Evolutionary conservation across 2,797 vertebrate species (phyloP), one percentile per base, ranked within the genome.

Genomic region (Orientallactaga sibirica): DNA sequence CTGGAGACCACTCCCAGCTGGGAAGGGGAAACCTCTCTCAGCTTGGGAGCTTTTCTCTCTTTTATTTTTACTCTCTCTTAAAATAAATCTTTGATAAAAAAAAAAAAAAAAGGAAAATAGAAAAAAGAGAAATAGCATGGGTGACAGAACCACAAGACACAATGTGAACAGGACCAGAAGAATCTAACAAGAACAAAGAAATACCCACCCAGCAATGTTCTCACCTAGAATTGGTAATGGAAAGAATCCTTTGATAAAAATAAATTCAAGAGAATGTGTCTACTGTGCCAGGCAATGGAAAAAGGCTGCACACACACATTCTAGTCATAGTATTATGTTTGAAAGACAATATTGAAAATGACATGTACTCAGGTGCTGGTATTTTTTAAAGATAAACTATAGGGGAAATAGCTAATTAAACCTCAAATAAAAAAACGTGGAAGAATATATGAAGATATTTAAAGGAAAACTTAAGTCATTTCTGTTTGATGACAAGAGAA

Each of bases 401-500:
- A 80, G 27, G 1, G 75, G 73, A 91, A 82, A 84, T 89, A 67
- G 20, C 29, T 55, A 55, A 93, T 70, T 76, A 76, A 88, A 96
- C 78, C 16, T 93, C 37, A 79, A 93, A 79, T 33, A 48, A 11
- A 9, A 55, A 90, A 86, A 48, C 24, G 27, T 4, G 16, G 52
- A 22, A 4, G 33, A 29, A 67, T 48, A 33, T 43, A 22, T 61
- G 78, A 91, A 91, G 71, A 85, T 82, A 82, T 75, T 58, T 88
- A n/a, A 85, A 94, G 71, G 87, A 71, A 81, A 90, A 27, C 4
- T 55, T 82, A 33, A 58, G 27, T 10, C 66, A 27, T 88, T 93
- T 83, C 58, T 82, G 61, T 64, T 91, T 94, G 89, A 91, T 70
- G 52, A 62, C 2, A 74, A 75, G 62, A 75, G 43, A 92, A 88